Base-by-base conservation (phyloP, 2,113 vertebrate species). In the Myocastor coypus region DNA sequence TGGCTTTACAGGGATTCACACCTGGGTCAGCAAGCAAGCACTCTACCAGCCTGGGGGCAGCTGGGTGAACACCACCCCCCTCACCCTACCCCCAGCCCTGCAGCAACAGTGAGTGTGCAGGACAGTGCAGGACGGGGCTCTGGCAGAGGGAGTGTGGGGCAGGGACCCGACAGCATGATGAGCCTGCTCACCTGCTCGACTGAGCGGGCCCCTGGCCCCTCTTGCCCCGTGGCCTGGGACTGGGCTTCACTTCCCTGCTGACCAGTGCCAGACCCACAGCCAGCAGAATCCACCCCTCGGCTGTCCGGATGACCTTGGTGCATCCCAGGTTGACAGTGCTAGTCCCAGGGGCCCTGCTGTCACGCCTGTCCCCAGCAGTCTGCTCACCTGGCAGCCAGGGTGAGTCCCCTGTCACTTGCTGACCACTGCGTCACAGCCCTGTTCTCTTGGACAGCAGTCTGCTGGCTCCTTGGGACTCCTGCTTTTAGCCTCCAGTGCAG, bases 111-210 rank as follows among this genome's bases (percentile, higher is more conserved):
- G 13, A 37, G 63, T 10, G 46, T 55, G 17, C 0, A 1, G 26
- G 22, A 1, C 0, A 0, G 0, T 55, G 17, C 0, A 1, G 26
- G 22, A 1, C 0, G 0, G 0, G 5, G 14, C 11, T 30, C 42
- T 42, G 71, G 5, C 1, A 34, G 12, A 46, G 1, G 22, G 68
- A 64, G 12, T 13, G 17, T 5, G 20, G 1, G 16, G 69, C 42
- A 28, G 37, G 59, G 30, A 17, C 69, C 71, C 24, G 5, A 89
- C 55, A 28, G 52, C 28, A 20, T 22, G 12, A 61, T 5, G 64
- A 32, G 9, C 40, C 3, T 52, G 37, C 34, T 7, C 1, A 0
- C 64, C 69, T 42, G 42, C 42, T 2, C 28, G 57, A 40, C 30
- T 9, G 42, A 32, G 37, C 0, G 7, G 24, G 3, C 32, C 20